phyloP scores from a whole-genome alignment of 2,113 vertebrate genomes.

The Hassar affinis region DNA sequence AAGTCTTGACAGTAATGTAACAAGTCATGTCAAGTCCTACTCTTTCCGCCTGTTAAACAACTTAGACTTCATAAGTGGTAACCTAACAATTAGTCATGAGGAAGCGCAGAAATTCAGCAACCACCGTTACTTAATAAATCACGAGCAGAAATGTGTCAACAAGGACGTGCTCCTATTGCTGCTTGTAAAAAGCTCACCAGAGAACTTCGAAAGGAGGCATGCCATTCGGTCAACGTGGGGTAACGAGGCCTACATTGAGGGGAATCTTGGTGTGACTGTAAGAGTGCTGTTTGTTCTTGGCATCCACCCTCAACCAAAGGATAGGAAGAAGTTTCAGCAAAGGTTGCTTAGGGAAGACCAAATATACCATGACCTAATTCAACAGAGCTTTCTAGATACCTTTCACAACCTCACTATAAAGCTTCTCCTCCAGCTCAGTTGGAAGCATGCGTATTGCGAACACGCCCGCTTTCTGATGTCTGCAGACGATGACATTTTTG shows the following conservation, averaged over 20 bases:
- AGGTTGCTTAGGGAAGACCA: conserved; percentile 77
- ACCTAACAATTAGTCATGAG: conserved; percentile 76
- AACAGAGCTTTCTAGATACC: conserved; percentile 90
- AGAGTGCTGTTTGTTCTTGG: conserved; percentile 89
- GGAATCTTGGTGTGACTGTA: conserved; percentile 78
- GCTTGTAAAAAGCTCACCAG: conserved; percentile 87
- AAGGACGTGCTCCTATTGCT: conserved; percentile 85
- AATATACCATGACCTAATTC: conserved; percentile 81
- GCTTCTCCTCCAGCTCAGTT: conserved; percentile 88
- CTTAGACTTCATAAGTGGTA: conserved; percentile 82
- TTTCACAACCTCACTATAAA: conserved; percentile 96
- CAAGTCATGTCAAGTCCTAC: conserved; percentile 85
- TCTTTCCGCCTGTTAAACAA: conserved; percentile 84
- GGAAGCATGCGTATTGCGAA: conserved; percentile 84
- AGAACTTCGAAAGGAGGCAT: conserved; percentile 77
- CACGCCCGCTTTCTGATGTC: conserved; percentile 94
- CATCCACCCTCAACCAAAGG: conserved; percentile 45
- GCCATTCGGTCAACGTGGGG: conserved; percentile 92
- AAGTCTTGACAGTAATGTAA: conserved; percentile 72
- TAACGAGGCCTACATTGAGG: conserved; percentile 78
- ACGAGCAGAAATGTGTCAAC: conserved; percentile 77
- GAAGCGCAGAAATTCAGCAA: conserved; percentile 65
- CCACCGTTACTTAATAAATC: conserved; percentile 84
- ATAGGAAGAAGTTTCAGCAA: conserved; percentile 62
- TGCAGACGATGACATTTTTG: conserved; percentile 91